Percentiles rank a stretch among this genome's conserved stretches.
Conservation (phyloP, 2,888 invertebrate genomes). For the Dryocosmus kuriphilus region DNA sequence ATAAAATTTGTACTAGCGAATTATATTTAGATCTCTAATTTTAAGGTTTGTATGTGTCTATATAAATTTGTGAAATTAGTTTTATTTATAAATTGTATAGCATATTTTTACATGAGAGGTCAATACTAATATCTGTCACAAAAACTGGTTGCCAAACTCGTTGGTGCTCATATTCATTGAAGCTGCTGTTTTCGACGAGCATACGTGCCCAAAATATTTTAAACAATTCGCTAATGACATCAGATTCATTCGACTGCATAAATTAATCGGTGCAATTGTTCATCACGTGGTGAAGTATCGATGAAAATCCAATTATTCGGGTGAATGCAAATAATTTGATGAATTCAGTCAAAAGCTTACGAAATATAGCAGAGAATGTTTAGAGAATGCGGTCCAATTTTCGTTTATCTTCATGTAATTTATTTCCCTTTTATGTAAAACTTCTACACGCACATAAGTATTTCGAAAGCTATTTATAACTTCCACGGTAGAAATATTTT, state of each 20-base stretch:
- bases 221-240: slow-evolving; percentile 26
- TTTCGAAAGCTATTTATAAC: background rate
- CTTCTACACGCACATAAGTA: background rate
- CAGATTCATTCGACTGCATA: slow-evolving; percentile 25
- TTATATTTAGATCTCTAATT: no score
- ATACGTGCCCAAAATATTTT: slow-evolving; percentile 18
- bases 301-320: slow-evolving; percentile 28
- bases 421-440: background rate
- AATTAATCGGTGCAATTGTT: slow-evolving; percentile 37
- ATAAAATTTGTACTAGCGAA: no score
- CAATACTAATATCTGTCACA: slow-evolving; percentile 26
- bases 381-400: background rate
- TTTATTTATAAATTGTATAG: no score
- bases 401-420: background rate
- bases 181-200: slow-evolving; percentile 10
- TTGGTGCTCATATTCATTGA: slow-evolving; percentile 14
- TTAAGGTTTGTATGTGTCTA: no score
- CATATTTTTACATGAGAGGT: background rate
- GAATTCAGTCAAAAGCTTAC: background rate
- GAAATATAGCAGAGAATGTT: background rate
- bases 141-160: slow-evolving; percentile 20
- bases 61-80: no score
- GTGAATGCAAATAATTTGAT: slow-evolving; percentile 18
- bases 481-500: no score
- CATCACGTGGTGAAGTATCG: slow-evolving; percentile 31